Evolutionary conservation across 2,888 invertebrate species (phyloP), one percentile per base, ranked within the genome.

Genomic region (Drosophila algonquin): DNA sequence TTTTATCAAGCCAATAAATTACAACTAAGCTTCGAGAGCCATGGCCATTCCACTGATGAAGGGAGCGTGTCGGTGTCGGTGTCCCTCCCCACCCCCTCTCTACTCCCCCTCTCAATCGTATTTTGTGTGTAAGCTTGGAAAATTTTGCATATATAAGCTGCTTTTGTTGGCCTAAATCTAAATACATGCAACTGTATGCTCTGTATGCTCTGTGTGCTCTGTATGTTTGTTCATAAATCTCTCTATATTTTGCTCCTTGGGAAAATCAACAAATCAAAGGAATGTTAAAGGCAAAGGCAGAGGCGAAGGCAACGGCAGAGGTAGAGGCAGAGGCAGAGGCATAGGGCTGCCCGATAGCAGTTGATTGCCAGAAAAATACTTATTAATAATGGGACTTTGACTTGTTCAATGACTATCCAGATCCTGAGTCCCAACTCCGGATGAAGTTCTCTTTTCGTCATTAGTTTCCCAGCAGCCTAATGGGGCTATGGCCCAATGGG

Each of bases 1-100:
- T 81, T 79, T 79, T 76, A 84, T 77, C 76, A 74, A 72, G 61
- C 80, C 82, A 85, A 83, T 82, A 83, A 87, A 87, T 83, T 87
- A 85, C 73, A 74, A 69, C 56, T 59, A 71, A 62, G 79, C 67
- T 54, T 45, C 46, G n/a, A 32, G 24, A 48, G 50, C 16, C 24
- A 8, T 6, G 2, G 32, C 30, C 51, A 57, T 40, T 7, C 40
- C 40, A 40, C n/a, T 40, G 35, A 35, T 35, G 35, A 12, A 12
- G 35, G 35, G 12, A 10, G 14, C 12, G 27, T 24, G 30, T 32
- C 32, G 9, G 18, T 63, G 51, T 1, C 21, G 21, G 24, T 24
- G 24, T 24, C 4, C 24, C 24, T 4, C 24, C 24, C 24, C 24
- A 24, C 24, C 30, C 2, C 30, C 8, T 18, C 27, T 6, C 27